Conservation (phyloP, 2,888 invertebrate species). For the Pollenia griseotomentosa region DNA sequence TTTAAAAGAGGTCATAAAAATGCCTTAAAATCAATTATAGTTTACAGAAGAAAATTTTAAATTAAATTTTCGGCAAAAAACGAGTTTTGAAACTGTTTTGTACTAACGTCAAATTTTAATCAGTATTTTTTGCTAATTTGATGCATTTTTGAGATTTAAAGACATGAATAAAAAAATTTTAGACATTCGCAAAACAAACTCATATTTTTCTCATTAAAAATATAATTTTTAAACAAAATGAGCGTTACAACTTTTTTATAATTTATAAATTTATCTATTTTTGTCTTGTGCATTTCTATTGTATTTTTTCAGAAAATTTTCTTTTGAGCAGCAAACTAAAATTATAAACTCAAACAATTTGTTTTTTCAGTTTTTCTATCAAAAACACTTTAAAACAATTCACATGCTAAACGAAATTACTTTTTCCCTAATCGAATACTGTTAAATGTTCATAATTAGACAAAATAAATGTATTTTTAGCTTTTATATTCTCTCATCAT, state of each 20-base stretch:
- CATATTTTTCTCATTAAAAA: neutral
- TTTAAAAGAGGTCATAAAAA: too few species aligned
- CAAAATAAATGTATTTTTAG: conserved; percentile 39
- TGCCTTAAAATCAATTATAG: too few species aligned
- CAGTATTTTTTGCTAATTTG: too few species aligned
- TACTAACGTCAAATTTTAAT: too few species aligned
- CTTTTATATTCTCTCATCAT: conserved; percentile 51
- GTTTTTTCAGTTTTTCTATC: neutral
- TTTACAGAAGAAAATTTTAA: too few species aligned
- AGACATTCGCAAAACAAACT: neutral
- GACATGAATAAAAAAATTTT: too few species aligned
- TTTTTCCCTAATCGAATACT: conserved; percentile 54
- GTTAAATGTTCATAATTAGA: conserved; percentile 33
- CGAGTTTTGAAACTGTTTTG: too few species aligned
- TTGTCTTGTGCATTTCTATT: neutral
- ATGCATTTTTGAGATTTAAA: too few species aligned
- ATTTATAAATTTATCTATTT: neutral
- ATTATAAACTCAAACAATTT: neutral
- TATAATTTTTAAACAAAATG: neutral
- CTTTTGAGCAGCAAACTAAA: neutral
- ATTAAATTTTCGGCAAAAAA: too few species aligned
- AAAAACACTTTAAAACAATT: conserved; percentile 17
- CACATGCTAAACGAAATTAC: conserved; percentile 52
- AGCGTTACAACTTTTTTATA: neutral
- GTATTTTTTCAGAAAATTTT: neutral